Conservation (phyloP, 1,140 invertebrate genomes). For the Wiebesia pumilae region DNA sequence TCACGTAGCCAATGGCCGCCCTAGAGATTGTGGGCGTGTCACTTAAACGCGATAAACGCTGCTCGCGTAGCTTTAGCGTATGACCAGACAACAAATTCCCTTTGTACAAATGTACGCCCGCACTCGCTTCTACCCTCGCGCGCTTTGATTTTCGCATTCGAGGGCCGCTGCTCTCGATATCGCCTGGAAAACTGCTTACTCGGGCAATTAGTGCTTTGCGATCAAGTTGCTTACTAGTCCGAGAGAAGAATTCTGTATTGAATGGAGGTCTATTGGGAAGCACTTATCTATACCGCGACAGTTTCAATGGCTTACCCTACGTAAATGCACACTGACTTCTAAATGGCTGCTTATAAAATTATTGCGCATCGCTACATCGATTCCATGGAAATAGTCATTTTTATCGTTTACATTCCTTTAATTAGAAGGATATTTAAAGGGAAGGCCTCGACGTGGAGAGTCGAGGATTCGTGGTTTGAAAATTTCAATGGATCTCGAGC, state of each 20-base stretch:
- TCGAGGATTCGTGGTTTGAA: too few relatives aligned
- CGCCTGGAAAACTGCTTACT: not conserved
- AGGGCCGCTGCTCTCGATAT: not conserved
- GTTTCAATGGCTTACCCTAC: not conserved
- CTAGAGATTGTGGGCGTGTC: conserved; percentile 51
- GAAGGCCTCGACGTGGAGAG: too few relatives aligned
- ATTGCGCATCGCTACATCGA: too few relatives aligned
- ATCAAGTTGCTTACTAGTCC: not conserved
- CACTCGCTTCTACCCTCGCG: not conserved
- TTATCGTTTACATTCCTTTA: too few relatives aligned
- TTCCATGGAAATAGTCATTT: too few relatives aligned
- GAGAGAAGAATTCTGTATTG: not conserved
- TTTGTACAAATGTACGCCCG: not conserved
- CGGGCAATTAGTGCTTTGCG: not conserved
- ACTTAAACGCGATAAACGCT: conserved; percentile 52
- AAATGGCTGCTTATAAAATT: too few relatives aligned
- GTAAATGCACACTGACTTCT: too few relatives aligned
- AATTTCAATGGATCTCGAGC: too few relatives aligned
- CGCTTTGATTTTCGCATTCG: not conserved
- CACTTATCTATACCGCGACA: not conserved
- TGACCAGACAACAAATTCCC: conserved; percentile 46
- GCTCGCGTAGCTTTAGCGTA: conserved; percentile 47
- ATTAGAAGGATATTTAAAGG: too few relatives aligned
- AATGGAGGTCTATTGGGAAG: not conserved
- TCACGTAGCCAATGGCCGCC: conserved; percentile 26